Conservation (phyloP, 2,113 vertebrate species). For the Tragulus kanchil region DNA sequence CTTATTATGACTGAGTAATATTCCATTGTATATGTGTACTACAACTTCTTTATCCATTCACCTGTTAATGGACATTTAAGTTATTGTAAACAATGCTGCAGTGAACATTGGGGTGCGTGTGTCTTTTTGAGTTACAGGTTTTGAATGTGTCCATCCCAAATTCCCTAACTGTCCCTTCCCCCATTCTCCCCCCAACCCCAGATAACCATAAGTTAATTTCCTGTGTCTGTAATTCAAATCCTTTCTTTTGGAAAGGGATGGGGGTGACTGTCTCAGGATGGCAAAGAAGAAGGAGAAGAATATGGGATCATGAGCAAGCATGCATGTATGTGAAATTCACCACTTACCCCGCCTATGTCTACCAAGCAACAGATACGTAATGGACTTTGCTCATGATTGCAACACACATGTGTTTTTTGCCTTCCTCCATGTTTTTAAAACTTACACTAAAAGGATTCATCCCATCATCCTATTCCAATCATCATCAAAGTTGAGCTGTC, state of each 20-base stretch:
- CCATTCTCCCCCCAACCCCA: fast-evolving
- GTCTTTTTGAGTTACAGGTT: neutral
- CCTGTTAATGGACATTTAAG: neutral
- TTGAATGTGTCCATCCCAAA: neutral
- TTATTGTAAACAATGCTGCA: neutral
- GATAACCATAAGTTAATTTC: neutral
- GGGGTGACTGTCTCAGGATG: slow-evolving; percentile 38
- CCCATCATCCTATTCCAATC: slow-evolving; percentile 63
- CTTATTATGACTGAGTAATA: neutral
- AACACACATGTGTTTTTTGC: slow-evolving; percentile 40
- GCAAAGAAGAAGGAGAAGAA: slow-evolving; percentile 48
- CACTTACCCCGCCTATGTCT: neutral
- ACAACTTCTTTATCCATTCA: neutral
- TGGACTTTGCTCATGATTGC: slow-evolving; percentile 49
- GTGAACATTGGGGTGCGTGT: neutral
- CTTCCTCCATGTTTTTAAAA: slow-evolving; percentile 43
- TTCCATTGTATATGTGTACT: neutral
- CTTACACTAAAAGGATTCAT: slow-evolving; percentile 69
- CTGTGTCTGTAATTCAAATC: neutral
- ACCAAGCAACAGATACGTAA: neutral
- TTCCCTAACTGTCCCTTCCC: neutral
- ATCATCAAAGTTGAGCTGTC: too few relatives aligned
- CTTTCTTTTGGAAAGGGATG: neutral
- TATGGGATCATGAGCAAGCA: slow-evolving; percentile 8
- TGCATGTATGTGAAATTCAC: slow-evolving; percentile 21